phyloP scores from a whole-genome alignment of 2,113 vertebrate species.

The Phoenicopterus ruber region DNA sequence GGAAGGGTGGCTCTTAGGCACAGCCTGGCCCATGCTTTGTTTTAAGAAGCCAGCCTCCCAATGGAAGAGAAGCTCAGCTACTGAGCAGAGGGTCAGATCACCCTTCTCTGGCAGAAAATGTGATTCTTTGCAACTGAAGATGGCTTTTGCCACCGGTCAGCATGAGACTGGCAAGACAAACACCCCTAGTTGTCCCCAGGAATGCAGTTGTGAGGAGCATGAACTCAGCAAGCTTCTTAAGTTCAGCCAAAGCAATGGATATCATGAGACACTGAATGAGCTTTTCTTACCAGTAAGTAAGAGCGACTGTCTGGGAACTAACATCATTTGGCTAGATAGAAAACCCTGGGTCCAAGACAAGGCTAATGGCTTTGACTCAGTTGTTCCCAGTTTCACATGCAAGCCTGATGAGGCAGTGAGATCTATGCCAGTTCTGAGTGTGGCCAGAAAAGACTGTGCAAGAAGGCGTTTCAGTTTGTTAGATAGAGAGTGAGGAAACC shows the following conservation, averaged over 20 bases:
- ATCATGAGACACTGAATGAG: neutral
- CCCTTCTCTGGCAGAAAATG: neutral
- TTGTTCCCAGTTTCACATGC: neutral
- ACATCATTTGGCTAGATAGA: neutral
- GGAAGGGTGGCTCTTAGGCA: neutral
- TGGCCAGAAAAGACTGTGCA: neutral
- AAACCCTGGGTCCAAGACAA: neutral
- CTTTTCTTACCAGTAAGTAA: slow-evolving; percentile 23
- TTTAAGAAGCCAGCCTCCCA: neutral
- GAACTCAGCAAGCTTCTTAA: neutral
- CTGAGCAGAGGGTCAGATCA: neutral
- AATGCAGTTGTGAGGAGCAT: rapidly evolving
- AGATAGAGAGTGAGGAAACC: neutral
- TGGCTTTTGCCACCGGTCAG: neutral
- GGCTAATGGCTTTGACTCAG: neutral
- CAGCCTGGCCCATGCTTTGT: neutral
- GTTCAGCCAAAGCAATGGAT: neutral
- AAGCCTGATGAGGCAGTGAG: neutral
- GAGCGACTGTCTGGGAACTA: slow-evolving; percentile 13
- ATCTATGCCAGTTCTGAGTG: neutral
- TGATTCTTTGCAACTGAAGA: neutral
- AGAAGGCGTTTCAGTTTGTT: neutral
- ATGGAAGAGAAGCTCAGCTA: neutral
- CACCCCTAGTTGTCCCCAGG: neutral
- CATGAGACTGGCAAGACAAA: neutral